Conservation (phyloP, 2,888 invertebrate species). For the Nesidiocoris tenuis region DNA sequence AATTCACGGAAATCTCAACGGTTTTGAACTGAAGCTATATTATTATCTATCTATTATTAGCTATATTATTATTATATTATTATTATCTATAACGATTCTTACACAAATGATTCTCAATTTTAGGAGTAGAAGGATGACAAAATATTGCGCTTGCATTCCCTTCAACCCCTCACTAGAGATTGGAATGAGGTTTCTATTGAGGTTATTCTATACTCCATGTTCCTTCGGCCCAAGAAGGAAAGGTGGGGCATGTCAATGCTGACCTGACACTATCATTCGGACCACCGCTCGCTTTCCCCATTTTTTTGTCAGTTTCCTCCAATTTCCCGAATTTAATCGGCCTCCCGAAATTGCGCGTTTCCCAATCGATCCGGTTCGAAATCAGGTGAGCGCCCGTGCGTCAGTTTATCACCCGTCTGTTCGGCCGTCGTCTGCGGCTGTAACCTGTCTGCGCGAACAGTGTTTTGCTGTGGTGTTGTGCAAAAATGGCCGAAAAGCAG, state of each 20-base stretch:
- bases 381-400: background rate
- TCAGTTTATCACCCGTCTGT: background rate
- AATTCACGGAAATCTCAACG: too few species aligned
- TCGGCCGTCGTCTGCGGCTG: background rate
- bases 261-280: slow-evolving; percentile 4
- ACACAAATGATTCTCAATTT: too few species aligned
- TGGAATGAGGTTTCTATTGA: too few species aligned
- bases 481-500: slow-evolving; percentile 51
- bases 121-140: too few species aligned
- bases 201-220: background rate
- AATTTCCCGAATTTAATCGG: background rate
- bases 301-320: background rate
- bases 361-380: background rate
- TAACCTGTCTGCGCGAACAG: slow-evolving; percentile 38
- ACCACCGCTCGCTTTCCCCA: background rate
- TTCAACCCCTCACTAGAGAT: too few species aligned
- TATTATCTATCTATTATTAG: too few species aligned
- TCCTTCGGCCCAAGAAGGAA: background rate
- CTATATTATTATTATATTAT: too few species aligned
- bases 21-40: too few species aligned
- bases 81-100: too few species aligned
- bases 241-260: slow-evolving; percentile 32
- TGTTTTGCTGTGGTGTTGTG: slow-evolving; percentile 48
- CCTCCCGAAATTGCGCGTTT: background rate
- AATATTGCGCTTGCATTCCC: too few species aligned